phyloP scores from a whole-genome alignment of 23 tunicate genomes.

The Phallusia fumigata region DNA sequence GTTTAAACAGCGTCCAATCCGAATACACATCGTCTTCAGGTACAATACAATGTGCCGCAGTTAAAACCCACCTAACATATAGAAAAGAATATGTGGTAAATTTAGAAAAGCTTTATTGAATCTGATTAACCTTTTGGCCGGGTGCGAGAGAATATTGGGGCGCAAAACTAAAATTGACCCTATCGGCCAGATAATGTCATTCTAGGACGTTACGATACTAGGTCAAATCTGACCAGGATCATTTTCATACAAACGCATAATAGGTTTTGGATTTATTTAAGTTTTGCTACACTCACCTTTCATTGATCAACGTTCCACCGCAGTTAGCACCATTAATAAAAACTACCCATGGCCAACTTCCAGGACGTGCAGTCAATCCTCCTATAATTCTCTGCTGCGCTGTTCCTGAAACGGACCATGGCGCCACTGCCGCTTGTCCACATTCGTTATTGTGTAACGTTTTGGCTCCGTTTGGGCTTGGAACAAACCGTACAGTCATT shows the following conservation, averaged over 20 bases:
- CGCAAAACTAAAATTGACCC: too few relatives aligned
- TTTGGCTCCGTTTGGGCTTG: background rate
- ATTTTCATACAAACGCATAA: too few relatives aligned
- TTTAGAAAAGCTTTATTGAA: background rate
- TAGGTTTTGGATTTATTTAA: too few relatives aligned
- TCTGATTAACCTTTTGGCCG: too few relatives aligned
- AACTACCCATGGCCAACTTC: slow-evolving; percentile 89
- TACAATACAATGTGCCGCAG: slow-evolving; percentile 42
- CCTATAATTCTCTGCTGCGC: slow-evolving; percentile 41
- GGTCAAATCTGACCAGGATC: too few relatives aligned
- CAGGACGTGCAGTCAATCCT: slow-evolving; percentile 54
- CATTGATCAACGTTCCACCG: slow-evolving; percentile 59
- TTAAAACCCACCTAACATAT: slow-evolving; percentile 29
- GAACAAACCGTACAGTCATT: slow-evolving; percentile 38
- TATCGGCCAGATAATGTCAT: too few relatives aligned
- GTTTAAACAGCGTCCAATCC: slow-evolving; percentile 4
- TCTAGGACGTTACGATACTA: too few relatives aligned
- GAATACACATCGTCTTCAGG: background rate
- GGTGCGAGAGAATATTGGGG: too few relatives aligned
- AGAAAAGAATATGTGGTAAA: background rate
- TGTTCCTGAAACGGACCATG: slow-evolving; percentile 40
- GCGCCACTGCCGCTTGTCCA: slow-evolving; percentile 45
- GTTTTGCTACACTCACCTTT: too few relatives aligned
- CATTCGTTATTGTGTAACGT: slow-evolving; percentile 17
- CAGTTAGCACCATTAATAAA: slow-evolving; percentile 36